Evolutionary conservation across 2,888 invertebrate species (phyloP).

Genomic region (Amphipoea lucens): DNA sequence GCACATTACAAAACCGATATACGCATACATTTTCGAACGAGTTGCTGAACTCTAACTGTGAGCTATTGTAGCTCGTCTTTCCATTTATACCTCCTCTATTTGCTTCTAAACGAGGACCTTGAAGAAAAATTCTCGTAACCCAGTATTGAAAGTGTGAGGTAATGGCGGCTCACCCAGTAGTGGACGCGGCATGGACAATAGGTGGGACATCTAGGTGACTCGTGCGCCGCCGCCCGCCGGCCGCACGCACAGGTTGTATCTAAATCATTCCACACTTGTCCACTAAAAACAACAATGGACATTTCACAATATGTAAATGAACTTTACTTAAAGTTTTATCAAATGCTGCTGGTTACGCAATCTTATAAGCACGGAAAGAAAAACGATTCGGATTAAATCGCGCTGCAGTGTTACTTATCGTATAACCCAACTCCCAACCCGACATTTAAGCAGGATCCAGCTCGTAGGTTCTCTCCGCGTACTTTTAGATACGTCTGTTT

Average conservation of each 20-base stretch:
- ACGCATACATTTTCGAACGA: constrained; percentile 86
- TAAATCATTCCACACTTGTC: constrained; percentile 58
- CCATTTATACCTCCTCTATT: constrained; percentile 89
- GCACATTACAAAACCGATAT: constrained; percentile 81
- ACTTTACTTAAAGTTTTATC: constrained; percentile 33
- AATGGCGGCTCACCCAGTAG: constrained; percentile 88
- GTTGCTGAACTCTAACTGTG: constrained; percentile 85
- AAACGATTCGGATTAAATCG: not conserved
- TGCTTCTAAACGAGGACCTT: constrained; percentile 89
- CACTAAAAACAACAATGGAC: constrained; percentile 54
- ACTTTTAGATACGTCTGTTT: not conserved
- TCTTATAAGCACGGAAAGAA: constrained; percentile 15
- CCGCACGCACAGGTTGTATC: constrained; percentile 84
- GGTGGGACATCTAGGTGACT: constrained; percentile 90
- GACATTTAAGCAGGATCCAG: not conserved
- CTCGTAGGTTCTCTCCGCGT: not conserved
- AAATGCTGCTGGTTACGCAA: constrained; percentile 33
- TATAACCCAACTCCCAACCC: not conserved
- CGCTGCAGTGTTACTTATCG: not conserved
- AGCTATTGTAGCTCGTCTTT: constrained; percentile 84
- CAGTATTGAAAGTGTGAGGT: constrained; percentile 90
- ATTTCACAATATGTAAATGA: constrained; percentile 47
- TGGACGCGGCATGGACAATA: constrained; percentile 85
- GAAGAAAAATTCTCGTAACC: constrained; percentile 90
- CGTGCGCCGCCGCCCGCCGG: constrained; percentile 78